Percentiles rank a stretch among this genome's conserved stretches.
Evolutionary conservation across 2,888 invertebrate genomes (phyloP).

Genomic region (Gortyna flavago): DNA sequence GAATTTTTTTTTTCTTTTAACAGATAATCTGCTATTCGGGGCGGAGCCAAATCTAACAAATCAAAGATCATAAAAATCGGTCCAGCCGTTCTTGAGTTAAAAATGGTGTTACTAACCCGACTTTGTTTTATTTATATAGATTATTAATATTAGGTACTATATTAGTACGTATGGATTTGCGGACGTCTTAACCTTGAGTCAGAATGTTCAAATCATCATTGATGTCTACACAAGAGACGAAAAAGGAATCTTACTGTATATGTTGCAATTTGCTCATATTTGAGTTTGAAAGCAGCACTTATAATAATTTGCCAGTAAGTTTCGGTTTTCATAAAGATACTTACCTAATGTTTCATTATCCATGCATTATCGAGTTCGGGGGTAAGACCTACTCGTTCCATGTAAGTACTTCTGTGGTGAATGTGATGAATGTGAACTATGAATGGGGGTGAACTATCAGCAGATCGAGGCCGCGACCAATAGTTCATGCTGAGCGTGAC

Average conservation of each 20-base stretch:
- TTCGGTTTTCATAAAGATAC: constrained; percentile 13
- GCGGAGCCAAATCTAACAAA: too few relatives aligned
- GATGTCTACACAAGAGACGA: background rate
- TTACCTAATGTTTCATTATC: constrained; percentile 1
- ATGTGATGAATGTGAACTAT: constrained; percentile 45
- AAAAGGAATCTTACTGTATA: background rate
- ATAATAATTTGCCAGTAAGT: background rate
- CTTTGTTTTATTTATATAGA: too few relatives aligned
- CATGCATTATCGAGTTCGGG: constrained; percentile 4
- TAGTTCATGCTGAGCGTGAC: constrained; percentile 57
- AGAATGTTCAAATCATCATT: background rate
- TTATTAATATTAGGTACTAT: too few relatives aligned
- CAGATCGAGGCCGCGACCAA: constrained; percentile 48
- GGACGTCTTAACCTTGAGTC: background rate
- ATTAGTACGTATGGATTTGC: too few relatives aligned
- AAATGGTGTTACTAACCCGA: too few relatives aligned
- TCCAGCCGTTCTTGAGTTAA: too few relatives aligned
- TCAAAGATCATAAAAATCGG: too few relatives aligned
- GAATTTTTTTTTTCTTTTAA: too few relatives aligned
- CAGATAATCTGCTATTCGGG: too few relatives aligned
- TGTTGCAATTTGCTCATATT: background rate
- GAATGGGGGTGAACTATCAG: constrained; percentile 51
- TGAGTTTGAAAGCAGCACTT: background rate
- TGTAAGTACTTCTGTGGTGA: constrained; percentile 13
- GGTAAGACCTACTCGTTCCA: background rate